A percentile compares a stretch with the other conserved stretches of the same genome.
Evolutionary conservation across 2,113 vertebrate genomes (phyloP).

Genomic region (Anarrhichthys ocellatus): DNA sequence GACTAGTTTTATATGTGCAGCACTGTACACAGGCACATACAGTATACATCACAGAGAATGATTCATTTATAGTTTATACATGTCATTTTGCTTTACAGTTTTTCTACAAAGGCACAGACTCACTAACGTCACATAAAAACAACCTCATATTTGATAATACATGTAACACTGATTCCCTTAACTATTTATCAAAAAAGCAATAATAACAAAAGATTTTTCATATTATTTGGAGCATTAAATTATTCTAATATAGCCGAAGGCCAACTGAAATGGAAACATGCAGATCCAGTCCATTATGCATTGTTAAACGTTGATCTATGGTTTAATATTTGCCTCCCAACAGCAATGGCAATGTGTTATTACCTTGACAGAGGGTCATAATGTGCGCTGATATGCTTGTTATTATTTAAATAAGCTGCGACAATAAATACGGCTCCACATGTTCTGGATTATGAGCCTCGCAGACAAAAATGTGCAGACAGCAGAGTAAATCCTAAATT

Average conservation of each 20-base stretch:
- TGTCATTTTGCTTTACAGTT: slow-evolving; percentile 13
- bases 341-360: slow-evolving; percentile 80
- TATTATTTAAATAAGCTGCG: slow-evolving; percentile 82
- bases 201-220: slow-evolving; percentile 68
- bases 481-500: slow-evolving; percentile 57
- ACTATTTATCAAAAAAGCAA: slow-evolving; percentile 79
- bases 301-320: slow-evolving; percentile 85
- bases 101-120: slow-evolving; percentile 18
- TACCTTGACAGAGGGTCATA: slow-evolving; percentile 80
- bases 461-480: slow-evolving; percentile 46
- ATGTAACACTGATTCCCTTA: slow-evolving; percentile 58
- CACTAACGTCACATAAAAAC: slow-evolving; percentile 43
- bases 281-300: slow-evolving; percentile 82
- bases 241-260: slow-evolving; percentile 81
- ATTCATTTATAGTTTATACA: slow-evolving; percentile 17
- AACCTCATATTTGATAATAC: slow-evolving; percentile 59
- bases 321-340: slow-evolving; percentile 85
- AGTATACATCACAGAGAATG: slow-evolving; percentile 22
- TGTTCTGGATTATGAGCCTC: slow-evolving; percentile 57
- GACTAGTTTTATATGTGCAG: slow-evolving; percentile 14
- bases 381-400: slow-evolving; percentile 71
- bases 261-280: slow-evolving; percentile 81
- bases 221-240: slow-evolving; percentile 79
- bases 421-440: slow-evolving; percentile 73
- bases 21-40: background rate